Base-by-base conservation (phyloP, 1,140 invertebrate genomes). In the Grapholita molesta region DNA sequence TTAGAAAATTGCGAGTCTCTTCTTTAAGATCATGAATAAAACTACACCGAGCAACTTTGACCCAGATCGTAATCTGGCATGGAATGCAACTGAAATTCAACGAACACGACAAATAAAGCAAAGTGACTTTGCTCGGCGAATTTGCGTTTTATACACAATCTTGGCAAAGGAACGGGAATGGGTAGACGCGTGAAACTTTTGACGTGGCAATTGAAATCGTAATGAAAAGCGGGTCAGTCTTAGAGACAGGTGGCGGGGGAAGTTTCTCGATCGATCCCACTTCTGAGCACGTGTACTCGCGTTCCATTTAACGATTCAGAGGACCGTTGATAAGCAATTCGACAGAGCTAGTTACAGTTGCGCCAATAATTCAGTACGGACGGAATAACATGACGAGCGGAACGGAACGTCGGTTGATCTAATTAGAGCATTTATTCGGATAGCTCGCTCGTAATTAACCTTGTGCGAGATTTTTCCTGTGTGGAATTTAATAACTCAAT, bases 181-280 rank as follows among this genome's bases (percentile, higher is more conserved):
- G 52, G 52, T 53, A 21, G 18, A 12, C n/a, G 53, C 24, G 53
- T 57, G 53, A 8, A 57, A 57, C 11, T 57, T 57, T 57, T 24
- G 23, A 23, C 52, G 25, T 67, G 64, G 65, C 64, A 42, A 35
- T 66, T 33, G n/a, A 53, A 25, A 23, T 32, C 35, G 35, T 48
- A 70, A 70, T 70, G 71, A 69, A 73, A 76, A 76, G 69, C 72
- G 68, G 75, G 75, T 73, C 75, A 76, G 53, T 57, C 69, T 70
- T 25, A 68, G 66, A 74, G 71, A 72, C 70, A 73, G 70, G 71
- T 73, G 71, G 66, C 53, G 66, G 66, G 70, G 33, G 65, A 48
- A 71, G 21, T 68, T 71, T 66, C 70, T 66, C 66, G 32, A 71
- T 68, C 70, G 70, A 71, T 71, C 30, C 70, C 67, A 65, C 53